phyloP scores from a whole-genome alignment of 2,888 invertebrate genomes.

The Drosophila algonquin region DNA sequence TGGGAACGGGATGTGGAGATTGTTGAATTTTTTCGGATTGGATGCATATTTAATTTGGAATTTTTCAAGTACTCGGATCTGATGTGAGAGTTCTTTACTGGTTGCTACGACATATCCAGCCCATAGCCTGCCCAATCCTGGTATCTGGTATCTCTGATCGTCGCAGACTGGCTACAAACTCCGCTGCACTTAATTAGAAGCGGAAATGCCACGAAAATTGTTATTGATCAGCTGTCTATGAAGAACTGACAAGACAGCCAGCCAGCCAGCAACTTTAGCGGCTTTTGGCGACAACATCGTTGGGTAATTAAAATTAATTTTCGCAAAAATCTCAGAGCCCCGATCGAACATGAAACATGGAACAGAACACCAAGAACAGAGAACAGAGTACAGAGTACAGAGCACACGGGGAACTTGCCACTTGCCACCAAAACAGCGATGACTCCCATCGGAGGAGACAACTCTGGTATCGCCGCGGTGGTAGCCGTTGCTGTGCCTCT shows the following conservation, averaged over 20 bases:
- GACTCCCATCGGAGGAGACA: conserved; percentile 9
- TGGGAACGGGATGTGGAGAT: no score
- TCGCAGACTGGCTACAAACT: no score
- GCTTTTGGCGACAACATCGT: conserved; percentile 54
- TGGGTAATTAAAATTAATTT: conserved; percentile 76
- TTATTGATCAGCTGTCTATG: conserved; percentile 55
- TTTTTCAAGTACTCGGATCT: not conserved
- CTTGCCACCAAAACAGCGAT: not conserved
- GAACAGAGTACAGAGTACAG: not conserved
- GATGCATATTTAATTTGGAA: not conserved
- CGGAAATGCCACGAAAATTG: conserved; percentile 49
- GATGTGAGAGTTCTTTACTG: not conserved
- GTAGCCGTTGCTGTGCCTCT: no score
- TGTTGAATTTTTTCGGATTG: not conserved
- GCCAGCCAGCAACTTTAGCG: conserved; percentile 8
- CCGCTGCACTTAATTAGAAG: conserved; percentile 27
- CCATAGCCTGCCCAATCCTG: no score
- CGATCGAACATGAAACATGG: conserved; percentile 8
- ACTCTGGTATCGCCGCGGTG: not conserved
- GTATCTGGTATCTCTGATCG: no score
- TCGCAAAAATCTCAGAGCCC: conserved; percentile 29
- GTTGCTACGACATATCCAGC: not conserved
- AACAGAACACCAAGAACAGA: not conserved
- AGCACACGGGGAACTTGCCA: not conserved
- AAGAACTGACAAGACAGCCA: conserved; percentile 39